Base-by-base conservation (phyloP, 2,113 vertebrate genomes). In the Silurus meridionalis region DNA sequence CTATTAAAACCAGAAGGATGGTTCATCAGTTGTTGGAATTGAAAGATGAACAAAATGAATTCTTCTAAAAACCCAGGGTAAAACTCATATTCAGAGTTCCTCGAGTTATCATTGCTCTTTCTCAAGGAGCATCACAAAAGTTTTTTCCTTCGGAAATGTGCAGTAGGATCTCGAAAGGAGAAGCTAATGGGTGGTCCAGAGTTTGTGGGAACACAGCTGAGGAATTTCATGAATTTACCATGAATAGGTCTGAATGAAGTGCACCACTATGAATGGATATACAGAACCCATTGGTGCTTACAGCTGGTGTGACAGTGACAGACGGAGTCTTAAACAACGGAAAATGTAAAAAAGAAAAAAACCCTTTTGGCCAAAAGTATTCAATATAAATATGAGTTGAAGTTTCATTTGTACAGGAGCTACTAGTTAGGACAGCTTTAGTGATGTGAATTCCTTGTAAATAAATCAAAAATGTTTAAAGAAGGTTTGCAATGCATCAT, bases 141-240 rank as follows among this genome's bases (percentile, higher is more conserved):
- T 25, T 75, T 74, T 58, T 23, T 23, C 10, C 46, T 8, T 77
- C 15, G 67, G 13, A 85, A 82, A 82, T 74, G 57, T 61, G 48
- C 63, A 82, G n/a, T 74, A 23, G 60, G 67, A 80, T 21, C 74
- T 74, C 5, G n/a, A 60, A 58, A 48, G 48, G 69, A 37, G 61
- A 66, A 19, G 28, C 55, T 63, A 48, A 21, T 60, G 69, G 67
- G 67, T 64, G 69, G 67, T 28, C 72, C 57, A 8, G 60, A 37
- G 63, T 60, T 77, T 61, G 63, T 69, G 83, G 84, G 63, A 86
- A 86, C 64, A 75, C 75, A 55, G 72, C 69, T 64, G 23, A 72
- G 72, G 61, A 75, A 88, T 85, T 58, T 77, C 37, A n/a, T 66
- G 63, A 88, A 81, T 72, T 86, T 80, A 75, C 63, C 52, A 52